Evolutionary conservation across 1,140 invertebrate species (phyloP), one percentile per base, ranked within the genome.

Genomic region (Drosophila bipectinata): DNA sequence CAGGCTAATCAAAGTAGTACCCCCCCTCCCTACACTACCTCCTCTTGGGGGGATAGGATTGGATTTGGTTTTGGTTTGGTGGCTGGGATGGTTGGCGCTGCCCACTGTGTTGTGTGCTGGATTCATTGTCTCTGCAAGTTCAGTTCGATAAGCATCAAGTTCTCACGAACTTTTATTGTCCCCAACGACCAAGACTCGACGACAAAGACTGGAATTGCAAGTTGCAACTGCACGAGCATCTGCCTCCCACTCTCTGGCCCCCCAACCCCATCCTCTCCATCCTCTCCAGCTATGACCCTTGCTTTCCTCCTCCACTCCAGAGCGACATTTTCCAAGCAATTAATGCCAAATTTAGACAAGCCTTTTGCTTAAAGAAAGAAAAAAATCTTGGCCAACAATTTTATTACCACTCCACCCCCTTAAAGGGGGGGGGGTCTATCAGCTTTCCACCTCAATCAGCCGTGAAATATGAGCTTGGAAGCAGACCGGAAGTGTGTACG

Each of bases 121-220:
- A 47, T 47, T 59, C 79, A 79, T 59, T 53, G 76, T 72, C 78
- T 79, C 15, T 44, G 81, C 56, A 84, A 62, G 66, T 77, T 68
- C 72, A 71, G 57, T 56, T 67, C 83, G 84, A 89, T 89, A 89
- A 89, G 84, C 84, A 89, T 89, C 84, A 64, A 88, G 77, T 88
- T 89, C 84, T 89, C 84, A 89, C 84, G 84, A 89, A 89, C 84
- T 89, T 83, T 80, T 88, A 89, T 89, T 88, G 76, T 77, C 79
- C 77, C 87, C 76, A 56, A 9, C 44, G 18, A 47, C 37, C 48
- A 55, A 59, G 61, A 56, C 63, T 39, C 51, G 62, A 18, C 12
- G 41, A 48, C 66, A 44, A 44, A 44, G 41, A 44, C 10, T 62
- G 45, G 48, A 68, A 44, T 44, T 73, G 34, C 37, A 41, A 61